phyloP scores from a whole-genome alignment of 2,888 invertebrate species.

The Parochlus steinenii region DNA sequence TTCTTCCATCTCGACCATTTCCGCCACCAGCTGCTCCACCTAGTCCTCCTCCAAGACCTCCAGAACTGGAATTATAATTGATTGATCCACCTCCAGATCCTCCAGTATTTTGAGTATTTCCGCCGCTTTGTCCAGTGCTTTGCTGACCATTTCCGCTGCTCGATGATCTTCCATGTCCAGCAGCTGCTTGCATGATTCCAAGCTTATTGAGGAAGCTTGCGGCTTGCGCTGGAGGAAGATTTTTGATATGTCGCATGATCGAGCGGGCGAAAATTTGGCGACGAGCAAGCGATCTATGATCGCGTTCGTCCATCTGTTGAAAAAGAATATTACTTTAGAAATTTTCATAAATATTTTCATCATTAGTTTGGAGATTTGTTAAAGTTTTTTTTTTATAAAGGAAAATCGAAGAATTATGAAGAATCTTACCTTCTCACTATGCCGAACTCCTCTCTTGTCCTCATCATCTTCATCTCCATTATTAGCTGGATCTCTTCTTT shows the following conservation, averaged over 20 bases:
- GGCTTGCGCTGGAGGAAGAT: conserved; percentile 26
- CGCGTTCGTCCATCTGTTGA: conserved; percentile 29
- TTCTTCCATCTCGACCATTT: conserved; percentile 62
- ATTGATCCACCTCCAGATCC: conserved; percentile 26
- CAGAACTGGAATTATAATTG: conserved; percentile 25
- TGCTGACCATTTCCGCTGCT: conserved; percentile 39
- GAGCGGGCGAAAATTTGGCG: conserved; percentile 42
- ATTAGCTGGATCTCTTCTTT: conserved; percentile 43
- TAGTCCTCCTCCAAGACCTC: conserved; percentile 36
- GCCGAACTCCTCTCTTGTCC: no score
- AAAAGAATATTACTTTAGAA: no score
- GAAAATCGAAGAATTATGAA: no score
- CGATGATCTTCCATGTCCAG: conserved; percentile 60
- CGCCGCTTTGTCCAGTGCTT: conserved; percentile 32
- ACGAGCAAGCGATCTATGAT: conserved; percentile 47
- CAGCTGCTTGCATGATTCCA: conserved; percentile 55
- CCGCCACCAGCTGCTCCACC: conserved; percentile 62
- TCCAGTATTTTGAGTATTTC: conserved; percentile 17
- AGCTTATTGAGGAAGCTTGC: conserved; percentile 36
- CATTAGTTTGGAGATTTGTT: no score
- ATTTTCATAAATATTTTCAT: conserved; percentile 22
- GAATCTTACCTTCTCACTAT: no score
- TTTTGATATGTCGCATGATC: conserved; percentile 36
- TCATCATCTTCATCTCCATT: conserved; percentile 41
- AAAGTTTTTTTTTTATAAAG: no score